Conservation (phyloP, 1,140 invertebrate species). For the Bombus balteatus region DNA sequence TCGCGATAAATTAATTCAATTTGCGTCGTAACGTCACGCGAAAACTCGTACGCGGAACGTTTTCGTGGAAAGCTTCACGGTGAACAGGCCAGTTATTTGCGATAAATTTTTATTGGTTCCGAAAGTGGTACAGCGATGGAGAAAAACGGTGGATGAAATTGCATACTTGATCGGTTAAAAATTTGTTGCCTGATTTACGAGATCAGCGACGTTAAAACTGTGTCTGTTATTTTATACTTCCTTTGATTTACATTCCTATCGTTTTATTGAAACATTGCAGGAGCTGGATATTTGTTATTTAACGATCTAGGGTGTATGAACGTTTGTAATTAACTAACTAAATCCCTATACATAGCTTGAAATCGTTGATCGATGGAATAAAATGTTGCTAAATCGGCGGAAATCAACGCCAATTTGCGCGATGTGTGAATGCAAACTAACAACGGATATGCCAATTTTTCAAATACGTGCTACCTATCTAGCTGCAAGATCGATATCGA, state of each 20-base stretch:
- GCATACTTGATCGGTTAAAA: too few species aligned
- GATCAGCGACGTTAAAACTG: neutral
- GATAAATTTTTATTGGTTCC: neutral
- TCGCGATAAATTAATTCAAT: slow-evolving; percentile 46
- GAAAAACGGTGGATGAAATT: neutral
- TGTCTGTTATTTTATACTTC: neutral
- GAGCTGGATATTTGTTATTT: too few species aligned
- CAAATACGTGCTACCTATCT: too few species aligned
- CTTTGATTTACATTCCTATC: too few species aligned
- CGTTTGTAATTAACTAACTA: too few species aligned
- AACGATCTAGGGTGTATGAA: too few species aligned
- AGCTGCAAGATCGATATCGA: neutral
- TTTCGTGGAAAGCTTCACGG: neutral
- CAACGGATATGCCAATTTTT: neutral
- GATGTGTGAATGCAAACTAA: neutral
- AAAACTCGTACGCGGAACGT: neutral
- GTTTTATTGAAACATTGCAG: too few species aligned
- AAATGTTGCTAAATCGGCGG: too few species aligned
- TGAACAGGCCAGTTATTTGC: neutral
- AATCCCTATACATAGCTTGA: too few species aligned
- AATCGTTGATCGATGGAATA: too few species aligned
- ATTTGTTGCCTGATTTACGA: neutral
- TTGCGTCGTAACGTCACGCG: neutral
- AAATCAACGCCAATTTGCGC: neutral
- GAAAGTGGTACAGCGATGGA: neutral